Percentiles rank a stretch among this genome's conserved stretches.
Evolutionary conservation across 2,113 vertebrate species (phyloP).

Genomic region (Rhombomys opimus): DNA sequence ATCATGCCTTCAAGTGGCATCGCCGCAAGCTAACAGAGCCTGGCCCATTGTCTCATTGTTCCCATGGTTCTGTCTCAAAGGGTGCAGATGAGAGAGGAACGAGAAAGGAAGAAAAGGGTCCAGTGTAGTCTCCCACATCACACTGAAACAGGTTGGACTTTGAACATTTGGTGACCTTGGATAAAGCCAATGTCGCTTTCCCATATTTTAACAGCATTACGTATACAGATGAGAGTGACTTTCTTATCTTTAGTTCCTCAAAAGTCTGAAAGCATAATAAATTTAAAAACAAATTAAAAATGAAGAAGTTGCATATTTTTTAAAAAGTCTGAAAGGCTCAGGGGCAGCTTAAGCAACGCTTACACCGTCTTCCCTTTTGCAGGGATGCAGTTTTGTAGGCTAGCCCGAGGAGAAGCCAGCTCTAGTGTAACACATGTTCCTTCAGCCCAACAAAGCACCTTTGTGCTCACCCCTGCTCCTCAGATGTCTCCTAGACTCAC

Average conservation of each 20-base stretch:
- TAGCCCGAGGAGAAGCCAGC: not conserved
- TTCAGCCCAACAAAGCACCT: not conserved
- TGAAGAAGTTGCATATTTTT: too few species aligned
- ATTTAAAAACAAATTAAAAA: too few species aligned
- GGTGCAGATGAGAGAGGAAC: constrained; percentile 14
- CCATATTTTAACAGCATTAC: constrained; percentile 29
- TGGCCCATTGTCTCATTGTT: constrained; percentile 58
- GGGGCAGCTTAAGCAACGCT: constrained; percentile 17
- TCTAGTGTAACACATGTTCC: not conserved
- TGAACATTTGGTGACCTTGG: constrained; percentile 61
- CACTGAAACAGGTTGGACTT: not conserved
- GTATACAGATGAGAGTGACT: not conserved
- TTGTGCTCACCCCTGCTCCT: not conserved
- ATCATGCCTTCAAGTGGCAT: constrained; percentile 15
- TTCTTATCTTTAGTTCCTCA: constrained; percentile 40
- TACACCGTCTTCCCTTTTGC: not conserved
- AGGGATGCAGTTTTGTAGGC: not conserved
- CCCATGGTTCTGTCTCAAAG: constrained; percentile 60
- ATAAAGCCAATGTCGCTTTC: constrained; percentile 50
- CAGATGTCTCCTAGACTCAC: not conserved
- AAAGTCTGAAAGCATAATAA: constrained; percentile 28
- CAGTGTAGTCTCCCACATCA: constrained; percentile 31
- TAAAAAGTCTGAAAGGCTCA: not conserved
- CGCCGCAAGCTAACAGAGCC: not conserved
- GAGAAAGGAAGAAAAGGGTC: constrained; percentile 49